These are phyloP conservation scores for Microchirus variegatus DNA, from an alignment of 2,797 vertebrate species.

Conservation along the genomic window DNA sequence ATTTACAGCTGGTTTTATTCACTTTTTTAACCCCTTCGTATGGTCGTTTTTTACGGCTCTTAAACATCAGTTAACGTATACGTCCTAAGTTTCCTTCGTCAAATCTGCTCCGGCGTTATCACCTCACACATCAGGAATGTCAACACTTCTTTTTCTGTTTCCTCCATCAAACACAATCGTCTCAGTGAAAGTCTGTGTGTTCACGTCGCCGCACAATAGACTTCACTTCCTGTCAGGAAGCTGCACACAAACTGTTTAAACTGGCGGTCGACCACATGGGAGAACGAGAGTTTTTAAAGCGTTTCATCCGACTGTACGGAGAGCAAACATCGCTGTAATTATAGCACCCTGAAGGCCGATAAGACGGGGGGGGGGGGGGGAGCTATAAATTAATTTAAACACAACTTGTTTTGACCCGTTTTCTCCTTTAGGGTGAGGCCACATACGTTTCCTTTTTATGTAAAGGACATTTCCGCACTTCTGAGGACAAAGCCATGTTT, in stretches of 20 bases:
- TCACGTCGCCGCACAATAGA: conserved; percentile 59
- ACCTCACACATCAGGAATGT: conserved; percentile 32
- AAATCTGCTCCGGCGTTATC: too few species aligned
- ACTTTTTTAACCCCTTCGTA: too few species aligned
- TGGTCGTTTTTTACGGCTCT: too few species aligned
- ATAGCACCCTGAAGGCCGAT: not conserved
- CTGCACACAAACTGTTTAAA: conserved; percentile 5
- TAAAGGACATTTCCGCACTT: too few species aligned
- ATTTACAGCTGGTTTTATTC: conserved; percentile 17
- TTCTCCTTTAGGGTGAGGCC: too few species aligned
- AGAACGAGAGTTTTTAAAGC: conserved; percentile 5
- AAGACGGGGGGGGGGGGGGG: not conserved
- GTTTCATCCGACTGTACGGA: not conserved
- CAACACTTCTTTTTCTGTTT: conserved; percentile 11
- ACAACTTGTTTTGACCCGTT: too few species aligned
- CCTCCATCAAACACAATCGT: conserved; percentile 6
- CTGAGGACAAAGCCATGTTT: too few species aligned
- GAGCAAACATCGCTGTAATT: not conserved
- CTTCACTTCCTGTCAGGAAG: conserved; percentile 71
- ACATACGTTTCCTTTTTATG: too few species aligned
- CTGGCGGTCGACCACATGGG: not conserved
- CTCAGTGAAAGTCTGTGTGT: conserved; percentile 54
- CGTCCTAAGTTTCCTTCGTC: too few species aligned
- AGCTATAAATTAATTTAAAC: too few species aligned
- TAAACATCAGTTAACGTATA: too few species aligned